Evolutionary conservation across 2,113 vertebrate species (phyloP).

Genomic region (Myrmophylax atrothorax): DNA sequence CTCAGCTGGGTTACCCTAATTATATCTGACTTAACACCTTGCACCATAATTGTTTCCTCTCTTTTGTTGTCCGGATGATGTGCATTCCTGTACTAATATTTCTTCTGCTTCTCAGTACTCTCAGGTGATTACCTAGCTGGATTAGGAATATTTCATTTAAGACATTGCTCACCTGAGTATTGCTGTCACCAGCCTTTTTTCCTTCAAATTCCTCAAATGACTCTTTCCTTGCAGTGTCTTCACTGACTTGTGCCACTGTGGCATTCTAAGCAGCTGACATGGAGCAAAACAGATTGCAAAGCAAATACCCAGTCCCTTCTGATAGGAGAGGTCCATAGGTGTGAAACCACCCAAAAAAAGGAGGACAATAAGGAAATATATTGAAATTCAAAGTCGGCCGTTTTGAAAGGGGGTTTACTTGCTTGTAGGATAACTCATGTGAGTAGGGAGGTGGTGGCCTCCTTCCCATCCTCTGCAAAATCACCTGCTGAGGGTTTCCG

Average conservation of each 20-base stretch:
- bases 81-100: neutral
- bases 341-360: neutral
- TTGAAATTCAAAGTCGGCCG: neutral
- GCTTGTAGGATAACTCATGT: neutral
- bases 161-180: neutral
- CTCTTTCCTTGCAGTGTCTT: neutral
- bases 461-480: neutral
- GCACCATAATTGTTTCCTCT: neutral
- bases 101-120: neutral
- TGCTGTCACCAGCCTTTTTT: neutral
- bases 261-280: neutral
- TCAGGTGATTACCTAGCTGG: neutral
- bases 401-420: neutral
- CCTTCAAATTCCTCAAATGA: neutral
- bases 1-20: neutral
- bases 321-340: neutral
- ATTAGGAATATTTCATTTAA: neutral
- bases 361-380: neutral
- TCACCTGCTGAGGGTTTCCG: neutral
- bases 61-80: neutral
- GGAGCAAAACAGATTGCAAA: neutral
- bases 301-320: neutral
- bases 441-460: neutral
- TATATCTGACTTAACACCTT: neutral
- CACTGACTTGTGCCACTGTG: neutral